These are phyloP conservation scores for Drosophila koepferae DNA, from an alignment of 2,888 invertebrate species.

Conservation along the genomic window DNA sequence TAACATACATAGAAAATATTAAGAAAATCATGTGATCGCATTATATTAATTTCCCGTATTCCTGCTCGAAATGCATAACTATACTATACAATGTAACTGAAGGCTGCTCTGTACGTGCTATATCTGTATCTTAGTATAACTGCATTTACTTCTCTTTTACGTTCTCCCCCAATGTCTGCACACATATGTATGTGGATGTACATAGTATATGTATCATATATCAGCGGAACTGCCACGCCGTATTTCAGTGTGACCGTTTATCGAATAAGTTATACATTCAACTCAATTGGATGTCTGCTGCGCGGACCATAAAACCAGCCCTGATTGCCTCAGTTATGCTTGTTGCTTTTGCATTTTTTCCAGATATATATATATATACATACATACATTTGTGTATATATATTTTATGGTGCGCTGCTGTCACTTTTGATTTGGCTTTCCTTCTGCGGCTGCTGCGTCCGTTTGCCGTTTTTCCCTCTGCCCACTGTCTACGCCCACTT, in stretches of 20 bases:
- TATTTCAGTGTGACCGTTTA: conserved; percentile 3
- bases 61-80: background rate
- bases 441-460: conserved; percentile 26
- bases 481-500: background rate
- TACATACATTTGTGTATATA: background rate
- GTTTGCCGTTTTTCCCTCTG: background rate
- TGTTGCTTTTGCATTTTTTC: conserved; percentile 6
- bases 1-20: too few species aligned
- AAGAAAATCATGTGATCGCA: background rate
- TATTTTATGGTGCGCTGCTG: conserved; percentile 50
- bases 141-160: background rate
- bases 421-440: conserved; percentile 66
- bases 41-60: background rate
- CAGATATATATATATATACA: background rate
- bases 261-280: background rate
- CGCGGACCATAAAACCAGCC: conserved; percentile 21
- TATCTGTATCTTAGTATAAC: background rate
- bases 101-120: background rate
- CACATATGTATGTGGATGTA: too few species aligned
- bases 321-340: conserved; percentile 37
- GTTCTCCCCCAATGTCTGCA: too few species aligned
- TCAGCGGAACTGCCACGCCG: background rate
- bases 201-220: background rate
- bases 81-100: too few species aligned
- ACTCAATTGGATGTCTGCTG: background rate